Conservation (phyloP, 2,113 vertebrate genomes). For the Raja brachyura region DNA sequence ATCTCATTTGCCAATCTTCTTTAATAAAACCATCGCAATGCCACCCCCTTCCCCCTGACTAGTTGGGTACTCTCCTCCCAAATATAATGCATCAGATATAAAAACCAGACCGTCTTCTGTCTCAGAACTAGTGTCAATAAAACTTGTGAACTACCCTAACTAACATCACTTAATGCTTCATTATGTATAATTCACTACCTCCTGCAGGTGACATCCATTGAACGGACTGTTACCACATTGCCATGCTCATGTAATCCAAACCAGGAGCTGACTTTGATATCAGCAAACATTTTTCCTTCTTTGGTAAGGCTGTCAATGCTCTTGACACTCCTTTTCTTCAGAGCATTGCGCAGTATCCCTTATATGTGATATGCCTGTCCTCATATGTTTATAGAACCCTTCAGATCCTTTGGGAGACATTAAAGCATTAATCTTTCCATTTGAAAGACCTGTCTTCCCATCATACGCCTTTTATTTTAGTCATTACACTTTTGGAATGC, state of each 20-base stretch:
- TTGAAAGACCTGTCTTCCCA: conserved; percentile 33
- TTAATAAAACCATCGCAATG: background rate
- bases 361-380: conserved; percentile 18
- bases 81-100: background rate
- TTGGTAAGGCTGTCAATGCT: background rate
- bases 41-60: background rate
- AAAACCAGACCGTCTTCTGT: background rate
- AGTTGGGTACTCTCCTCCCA: background rate
- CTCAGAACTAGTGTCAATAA: background rate
- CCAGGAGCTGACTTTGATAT: background rate
- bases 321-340: background rate
- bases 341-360: background rate
- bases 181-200: background rate
- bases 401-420: conserved; percentile 9
- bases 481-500: conserved; percentile 4
- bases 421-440: conserved; percentile 32
- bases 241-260: conserved; percentile 12
- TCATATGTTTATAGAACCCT: conserved; percentile 5
- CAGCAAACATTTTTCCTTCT: conserved; percentile 26
- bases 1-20: background rate
- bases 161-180: conserved; percentile 4
- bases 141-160: background rate
- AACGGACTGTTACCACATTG: conserved; percentile 7
- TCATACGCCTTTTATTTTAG: conserved; percentile 30
- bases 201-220: background rate